Conservation (phyloP, 2,888 invertebrate species). For the Drosophila formosana region DNA sequence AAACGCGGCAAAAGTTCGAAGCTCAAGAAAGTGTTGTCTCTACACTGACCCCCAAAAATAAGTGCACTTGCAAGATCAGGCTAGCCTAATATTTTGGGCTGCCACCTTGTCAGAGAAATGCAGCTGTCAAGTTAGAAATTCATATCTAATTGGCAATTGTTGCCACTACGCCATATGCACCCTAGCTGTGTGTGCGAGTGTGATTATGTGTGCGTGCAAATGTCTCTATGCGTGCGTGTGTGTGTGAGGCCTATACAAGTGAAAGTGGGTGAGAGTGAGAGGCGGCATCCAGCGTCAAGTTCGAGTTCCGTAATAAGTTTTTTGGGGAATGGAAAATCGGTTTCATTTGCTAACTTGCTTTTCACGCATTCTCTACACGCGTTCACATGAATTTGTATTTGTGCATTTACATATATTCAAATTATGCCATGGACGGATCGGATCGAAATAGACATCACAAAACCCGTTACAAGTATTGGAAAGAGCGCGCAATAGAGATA, state of each 20-base stretch:
- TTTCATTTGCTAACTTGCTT: constrained; percentile 24
- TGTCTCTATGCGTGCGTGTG: constrained; percentile 7
- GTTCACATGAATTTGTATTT: constrained; percentile 24
- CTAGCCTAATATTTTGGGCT: constrained; percentile 4
- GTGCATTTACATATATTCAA: constrained; percentile 49
- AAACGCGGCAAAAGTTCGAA: constrained; percentile 76
- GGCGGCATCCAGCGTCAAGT: constrained; percentile 47
- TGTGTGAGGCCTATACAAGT: constrained; percentile 39
- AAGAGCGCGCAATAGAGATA: constrained; percentile 35
- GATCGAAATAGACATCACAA: constrained; percentile 39
- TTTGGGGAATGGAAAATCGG: constrained; percentile 46
- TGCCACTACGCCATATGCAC: constrained; percentile 57
- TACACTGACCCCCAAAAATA: constrained; percentile 1
- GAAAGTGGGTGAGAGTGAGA: constrained; percentile 74
- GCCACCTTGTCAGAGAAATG: constrained; percentile 20
- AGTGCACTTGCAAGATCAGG: constrained; percentile 1
- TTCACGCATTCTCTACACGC: neutral
- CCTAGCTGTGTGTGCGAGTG: constrained; percentile 8
- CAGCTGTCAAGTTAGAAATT: constrained; percentile 31
- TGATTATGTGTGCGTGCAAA: constrained; percentile 19
- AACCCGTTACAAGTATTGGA: constrained; percentile 70
- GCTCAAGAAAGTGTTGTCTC: constrained; percentile 25
- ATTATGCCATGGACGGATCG: constrained; percentile 43
- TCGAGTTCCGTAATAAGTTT: constrained; percentile 67
- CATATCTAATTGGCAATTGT: constrained; percentile 61